Percentiles rank a stretch among this genome's conserved stretches.
Conservation (phyloP, 2,888 invertebrate genomes). For the Craniophora ligustri region DNA sequence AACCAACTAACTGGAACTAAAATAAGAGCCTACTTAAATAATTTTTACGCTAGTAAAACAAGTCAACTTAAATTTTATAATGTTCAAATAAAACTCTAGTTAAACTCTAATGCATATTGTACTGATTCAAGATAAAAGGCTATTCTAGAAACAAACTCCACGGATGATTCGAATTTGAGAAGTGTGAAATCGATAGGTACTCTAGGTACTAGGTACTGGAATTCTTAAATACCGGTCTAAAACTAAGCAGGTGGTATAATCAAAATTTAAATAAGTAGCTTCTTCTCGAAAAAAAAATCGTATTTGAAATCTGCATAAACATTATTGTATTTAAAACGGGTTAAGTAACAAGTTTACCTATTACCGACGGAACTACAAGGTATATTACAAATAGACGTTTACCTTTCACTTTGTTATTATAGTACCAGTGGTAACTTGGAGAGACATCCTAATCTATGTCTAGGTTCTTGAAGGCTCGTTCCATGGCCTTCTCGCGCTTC, state of each 20-base stretch:
- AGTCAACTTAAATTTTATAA: slow-evolving; percentile 1
- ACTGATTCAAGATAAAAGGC: neutral
- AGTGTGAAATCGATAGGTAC: no score
- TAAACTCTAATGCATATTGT: slow-evolving; percentile 6
- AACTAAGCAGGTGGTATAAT: slow-evolving; percentile 17
- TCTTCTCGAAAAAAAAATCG: no score
- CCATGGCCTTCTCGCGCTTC: slow-evolving; percentile 87
- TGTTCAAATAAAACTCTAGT: slow-evolving; percentile 8
- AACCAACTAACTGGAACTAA: slow-evolving; percentile 4
- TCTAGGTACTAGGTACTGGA: no score
- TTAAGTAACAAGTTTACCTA: slow-evolving; percentile 6
- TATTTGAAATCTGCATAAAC: no score
- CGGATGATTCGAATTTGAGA: neutral
- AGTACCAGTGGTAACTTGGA: no score
- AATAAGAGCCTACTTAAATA: neutral
- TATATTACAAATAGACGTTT: slow-evolving; percentile 11
- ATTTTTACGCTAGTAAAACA: neutral
- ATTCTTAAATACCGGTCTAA: neutral
- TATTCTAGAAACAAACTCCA: neutral
- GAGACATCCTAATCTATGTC: slow-evolving; percentile 90
- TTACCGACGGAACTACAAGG: slow-evolving; percentile 24
- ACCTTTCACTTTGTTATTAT: slow-evolving; percentile 29
- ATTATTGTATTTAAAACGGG: no score
- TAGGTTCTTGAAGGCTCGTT: slow-evolving; percentile 91
- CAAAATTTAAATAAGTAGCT: slow-evolving; percentile 19